Evolutionary conservation across 2,888 invertebrate species (phyloP).

Genomic region (Brachyptera putata): DNA sequence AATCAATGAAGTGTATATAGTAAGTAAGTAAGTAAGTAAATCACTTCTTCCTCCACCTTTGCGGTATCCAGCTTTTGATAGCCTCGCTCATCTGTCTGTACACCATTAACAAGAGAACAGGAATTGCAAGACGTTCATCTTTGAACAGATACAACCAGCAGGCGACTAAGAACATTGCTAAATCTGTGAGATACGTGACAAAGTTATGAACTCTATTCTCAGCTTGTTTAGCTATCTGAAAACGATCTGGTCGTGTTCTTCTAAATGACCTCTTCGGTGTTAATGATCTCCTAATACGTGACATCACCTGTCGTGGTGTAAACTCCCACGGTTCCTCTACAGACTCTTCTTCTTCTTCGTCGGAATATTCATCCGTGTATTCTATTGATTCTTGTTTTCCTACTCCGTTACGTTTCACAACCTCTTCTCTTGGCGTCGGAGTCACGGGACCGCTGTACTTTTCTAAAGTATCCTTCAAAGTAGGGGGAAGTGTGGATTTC

Average conservation of each 20-base stretch:
- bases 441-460: neutral
- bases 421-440: neutral
- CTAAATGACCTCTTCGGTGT: slow-evolving; percentile 6
- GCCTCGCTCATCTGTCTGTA: slow-evolving; percentile 72
- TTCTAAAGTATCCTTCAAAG: neutral
- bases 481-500: neutral
- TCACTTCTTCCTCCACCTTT: slow-evolving; percentile 9
- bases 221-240: slow-evolving; percentile 51
- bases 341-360: neutral
- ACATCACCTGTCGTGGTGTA: slow-evolving; percentile 9
- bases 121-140: slow-evolving; percentile 74
- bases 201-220: slow-evolving; percentile 64
- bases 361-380: neutral
- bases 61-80: slow-evolving; percentile 40
- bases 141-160: slow-evolving; percentile 79
- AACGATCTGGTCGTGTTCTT: neutral
- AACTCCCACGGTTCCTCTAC: slow-evolving; percentile 2
- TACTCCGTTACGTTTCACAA: neutral
- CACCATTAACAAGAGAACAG: slow-evolving; percentile 68
- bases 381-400: neutral
- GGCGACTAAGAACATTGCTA: slow-evolving; percentile 69
- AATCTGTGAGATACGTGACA: slow-evolving; percentile 68
- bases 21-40: too few relatives aligned
- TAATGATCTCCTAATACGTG: neutral
- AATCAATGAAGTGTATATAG: too few relatives aligned